Percentiles rank a stretch among this genome's conserved stretches.
Conservation (phyloP, 2,113 vertebrate genomes). For the Rutilus rutilus region DNA sequence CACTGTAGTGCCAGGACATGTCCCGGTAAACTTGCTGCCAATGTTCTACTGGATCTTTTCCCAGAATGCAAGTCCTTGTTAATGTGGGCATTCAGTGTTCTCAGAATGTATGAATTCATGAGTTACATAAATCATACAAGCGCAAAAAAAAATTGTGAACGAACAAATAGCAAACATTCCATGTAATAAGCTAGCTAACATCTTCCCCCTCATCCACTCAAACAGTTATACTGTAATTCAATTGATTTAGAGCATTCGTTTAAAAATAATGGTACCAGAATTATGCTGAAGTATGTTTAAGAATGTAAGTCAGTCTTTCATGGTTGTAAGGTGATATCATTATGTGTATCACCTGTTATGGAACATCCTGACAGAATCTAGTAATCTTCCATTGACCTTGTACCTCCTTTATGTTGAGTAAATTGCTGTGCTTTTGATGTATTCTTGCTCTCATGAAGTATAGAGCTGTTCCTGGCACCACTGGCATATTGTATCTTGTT, state of each 20-base stretch:
- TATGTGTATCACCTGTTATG: conserved; percentile 42
- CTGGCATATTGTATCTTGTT: conserved; percentile 79
- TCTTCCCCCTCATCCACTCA: not conserved
- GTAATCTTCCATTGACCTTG: conserved; percentile 43
- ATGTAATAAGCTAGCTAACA: not conserved
- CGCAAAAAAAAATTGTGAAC: conserved; percentile 67
- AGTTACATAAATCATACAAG: conserved; percentile 64
- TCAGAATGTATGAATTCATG: conserved; percentile 68
- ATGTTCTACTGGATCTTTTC: conserved; percentile 74
- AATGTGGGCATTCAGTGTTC: conserved; percentile 71
- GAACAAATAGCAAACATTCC: conserved; percentile 28
- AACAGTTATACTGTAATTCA: not conserved
- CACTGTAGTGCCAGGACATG: conserved; percentile 65
- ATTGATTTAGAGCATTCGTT: conserved; percentile 9
- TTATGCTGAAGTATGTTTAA: not conserved
- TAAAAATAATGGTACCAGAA: not conserved
- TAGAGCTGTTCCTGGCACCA: conserved; percentile 75
- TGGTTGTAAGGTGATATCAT: conserved; percentile 33
- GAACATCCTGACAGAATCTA: conserved; percentile 17
- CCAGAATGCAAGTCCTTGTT: conserved; percentile 75
- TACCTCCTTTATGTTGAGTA: conserved; percentile 50
- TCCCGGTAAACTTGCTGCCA: conserved; percentile 61
- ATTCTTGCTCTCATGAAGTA: conserved; percentile 71
- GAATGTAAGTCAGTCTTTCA: not conserved
- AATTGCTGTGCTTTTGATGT: conserved; percentile 71